These are phyloP conservation scores for Cephalopterus ornatus DNA, from an alignment of 2,113 vertebrate species.

Conservation along the genomic window DNA sequence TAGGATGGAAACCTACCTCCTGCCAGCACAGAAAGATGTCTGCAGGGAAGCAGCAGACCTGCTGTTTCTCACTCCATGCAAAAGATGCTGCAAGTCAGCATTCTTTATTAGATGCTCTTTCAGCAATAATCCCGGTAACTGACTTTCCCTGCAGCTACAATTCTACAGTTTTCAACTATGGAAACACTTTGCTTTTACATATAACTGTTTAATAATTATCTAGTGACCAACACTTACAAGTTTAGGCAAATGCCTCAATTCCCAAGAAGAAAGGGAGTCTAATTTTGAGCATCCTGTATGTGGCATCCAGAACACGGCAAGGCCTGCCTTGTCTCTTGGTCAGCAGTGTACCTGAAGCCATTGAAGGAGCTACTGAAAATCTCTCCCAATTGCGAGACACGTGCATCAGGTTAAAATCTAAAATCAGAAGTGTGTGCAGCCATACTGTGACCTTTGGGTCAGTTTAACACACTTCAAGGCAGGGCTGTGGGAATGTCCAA, in stretches of 20 bases:
- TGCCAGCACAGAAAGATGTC: not conserved
- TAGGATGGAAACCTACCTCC: not conserved
- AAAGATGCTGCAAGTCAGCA: constrained; percentile 19
- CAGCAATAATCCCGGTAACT: not conserved
- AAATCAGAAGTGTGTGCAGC: not conserved
- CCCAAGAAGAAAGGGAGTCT: not conserved
- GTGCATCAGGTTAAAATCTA: not conserved
- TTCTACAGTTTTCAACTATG: not conserved
- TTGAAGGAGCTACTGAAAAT: not conserved
- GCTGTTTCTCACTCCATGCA: constrained; percentile 1
- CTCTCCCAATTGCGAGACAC: rapidly evolving
- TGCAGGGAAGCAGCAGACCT: not conserved
- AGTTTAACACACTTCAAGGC: not conserved
- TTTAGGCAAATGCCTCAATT: not conserved
- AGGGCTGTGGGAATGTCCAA: not conserved
- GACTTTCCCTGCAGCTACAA: not conserved
- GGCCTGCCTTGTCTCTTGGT: not conserved
- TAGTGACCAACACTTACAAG: not conserved
- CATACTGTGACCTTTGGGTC: not conserved
- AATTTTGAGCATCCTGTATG: not conserved
- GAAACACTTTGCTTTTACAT: not conserved
- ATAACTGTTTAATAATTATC: not conserved
- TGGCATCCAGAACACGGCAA: not conserved
- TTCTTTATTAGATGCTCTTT: not conserved
- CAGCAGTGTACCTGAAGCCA: not conserved